Evolutionary conservation across 2,113 vertebrate species (phyloP).

Genomic region (Urocitellus parryii): DNA sequence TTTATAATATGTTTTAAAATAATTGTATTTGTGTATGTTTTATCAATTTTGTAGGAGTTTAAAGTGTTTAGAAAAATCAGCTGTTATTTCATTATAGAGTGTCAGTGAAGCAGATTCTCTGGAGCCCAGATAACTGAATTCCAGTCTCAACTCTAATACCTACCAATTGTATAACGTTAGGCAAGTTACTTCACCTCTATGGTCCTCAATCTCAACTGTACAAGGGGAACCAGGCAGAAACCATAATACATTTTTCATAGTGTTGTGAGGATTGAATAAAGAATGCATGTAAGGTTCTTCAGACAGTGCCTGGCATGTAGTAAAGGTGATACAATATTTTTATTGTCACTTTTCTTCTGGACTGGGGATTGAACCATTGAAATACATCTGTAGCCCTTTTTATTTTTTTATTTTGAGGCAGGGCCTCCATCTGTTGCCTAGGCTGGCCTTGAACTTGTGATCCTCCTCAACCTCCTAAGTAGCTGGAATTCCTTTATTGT

Average conservation of each 20-base stretch:
- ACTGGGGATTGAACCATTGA: no score
- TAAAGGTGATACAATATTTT: not conserved
- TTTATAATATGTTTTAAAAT: not conserved
- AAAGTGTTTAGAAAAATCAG: not conserved
- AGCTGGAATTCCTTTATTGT: no score
- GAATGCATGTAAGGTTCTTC: fast-evolving
- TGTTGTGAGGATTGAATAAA: not conserved
- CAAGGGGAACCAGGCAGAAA: not conserved
- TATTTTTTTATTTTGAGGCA: no score
- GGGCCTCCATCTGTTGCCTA: no score
- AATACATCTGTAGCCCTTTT: no score
- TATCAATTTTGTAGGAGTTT: not conserved
- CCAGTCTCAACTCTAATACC: not conserved
- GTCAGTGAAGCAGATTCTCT: not conserved
- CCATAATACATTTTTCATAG: not conserved
- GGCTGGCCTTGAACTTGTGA: no score
- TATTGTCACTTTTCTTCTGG: no score
- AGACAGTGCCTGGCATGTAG: not conserved
- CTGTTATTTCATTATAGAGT: not conserved
- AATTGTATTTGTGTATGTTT: not conserved
- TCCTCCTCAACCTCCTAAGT: no score
- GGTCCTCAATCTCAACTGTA: not conserved
- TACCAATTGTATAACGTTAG: not conserved
- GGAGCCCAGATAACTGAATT: not conserved
- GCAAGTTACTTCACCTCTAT: not conserved